phyloP scores from a whole-genome alignment of 2,797 vertebrate species.

The Natrix natrix region DNA sequence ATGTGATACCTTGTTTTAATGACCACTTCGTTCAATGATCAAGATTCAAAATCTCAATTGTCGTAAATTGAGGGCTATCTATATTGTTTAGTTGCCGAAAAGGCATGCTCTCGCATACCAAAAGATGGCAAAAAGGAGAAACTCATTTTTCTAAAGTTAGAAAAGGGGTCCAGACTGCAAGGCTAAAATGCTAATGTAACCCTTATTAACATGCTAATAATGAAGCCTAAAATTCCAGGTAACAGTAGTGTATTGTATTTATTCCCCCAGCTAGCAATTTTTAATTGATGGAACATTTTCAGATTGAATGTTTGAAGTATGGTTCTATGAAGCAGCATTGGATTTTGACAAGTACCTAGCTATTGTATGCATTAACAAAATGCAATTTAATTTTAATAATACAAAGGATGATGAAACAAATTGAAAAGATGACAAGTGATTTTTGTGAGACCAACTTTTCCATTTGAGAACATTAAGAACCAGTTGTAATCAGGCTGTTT shows the following conservation, averaged over 20 bases:
- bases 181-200: neutral
- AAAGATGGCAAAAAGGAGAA: neutral
- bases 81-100: neutral
- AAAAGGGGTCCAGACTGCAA: neutral
- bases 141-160: neutral
- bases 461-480: neutral
- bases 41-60: neutral
- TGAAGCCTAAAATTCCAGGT: neutral
- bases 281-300: neutral
- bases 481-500: neutral
- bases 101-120: neutral
- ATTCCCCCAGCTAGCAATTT: neutral
- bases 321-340: neutral
- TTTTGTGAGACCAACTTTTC: neutral
- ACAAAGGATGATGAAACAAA: neutral
- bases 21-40: neutral
- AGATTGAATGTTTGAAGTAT: neutral
- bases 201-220: neutral
- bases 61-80: neutral
- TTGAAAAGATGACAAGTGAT: neutral
- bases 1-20: neutral
- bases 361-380: neutral
- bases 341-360: neutral
- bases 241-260: neutral
- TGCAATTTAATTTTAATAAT: neutral